These are phyloP conservation scores for Cynopterus sphinx DNA, from an alignment of 2,797 vertebrate genomes.

Conservation along the genomic window DNA sequence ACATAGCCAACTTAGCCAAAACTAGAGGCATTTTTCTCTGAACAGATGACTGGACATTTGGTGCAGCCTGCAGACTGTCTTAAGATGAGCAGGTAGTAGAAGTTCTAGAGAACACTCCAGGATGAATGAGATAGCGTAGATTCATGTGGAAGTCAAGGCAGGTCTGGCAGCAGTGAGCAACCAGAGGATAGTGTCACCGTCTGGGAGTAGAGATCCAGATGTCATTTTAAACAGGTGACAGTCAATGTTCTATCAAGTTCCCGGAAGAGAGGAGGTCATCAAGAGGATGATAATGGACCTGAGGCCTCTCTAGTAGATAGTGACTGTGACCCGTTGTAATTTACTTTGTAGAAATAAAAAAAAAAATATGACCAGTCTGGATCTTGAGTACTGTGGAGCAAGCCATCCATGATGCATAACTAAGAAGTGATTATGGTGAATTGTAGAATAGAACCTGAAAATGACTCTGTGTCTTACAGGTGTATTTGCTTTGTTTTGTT, in stretches of 20 bases:
- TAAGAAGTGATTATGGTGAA: too few species aligned
- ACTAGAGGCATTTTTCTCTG: background rate
- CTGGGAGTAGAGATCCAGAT: background rate
- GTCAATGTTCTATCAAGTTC: background rate
- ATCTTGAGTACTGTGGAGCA: background rate
- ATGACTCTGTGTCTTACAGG: background rate
- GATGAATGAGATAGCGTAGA: background rate
- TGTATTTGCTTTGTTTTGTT: background rate
- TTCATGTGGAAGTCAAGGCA: fast-evolving
- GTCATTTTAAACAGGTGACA: background rate
- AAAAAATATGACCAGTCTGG: background rate
- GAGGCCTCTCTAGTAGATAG: background rate
- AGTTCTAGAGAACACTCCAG: background rate
- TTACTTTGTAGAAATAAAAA: background rate
- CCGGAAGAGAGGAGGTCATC: background rate
- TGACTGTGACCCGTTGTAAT: background rate
- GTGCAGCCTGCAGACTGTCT: background rate
- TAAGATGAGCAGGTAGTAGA: background rate
- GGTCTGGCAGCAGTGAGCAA: too few species aligned
- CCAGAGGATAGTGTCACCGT: fast-evolving
- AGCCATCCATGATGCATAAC: background rate
- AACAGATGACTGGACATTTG: background rate
- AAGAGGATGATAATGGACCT: background rate
- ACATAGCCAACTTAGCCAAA: background rate
- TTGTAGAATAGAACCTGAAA: background rate